phyloP scores from a whole-genome alignment of 2,888 invertebrate genomes.

The Disparrhopalites patrizii region DNA sequence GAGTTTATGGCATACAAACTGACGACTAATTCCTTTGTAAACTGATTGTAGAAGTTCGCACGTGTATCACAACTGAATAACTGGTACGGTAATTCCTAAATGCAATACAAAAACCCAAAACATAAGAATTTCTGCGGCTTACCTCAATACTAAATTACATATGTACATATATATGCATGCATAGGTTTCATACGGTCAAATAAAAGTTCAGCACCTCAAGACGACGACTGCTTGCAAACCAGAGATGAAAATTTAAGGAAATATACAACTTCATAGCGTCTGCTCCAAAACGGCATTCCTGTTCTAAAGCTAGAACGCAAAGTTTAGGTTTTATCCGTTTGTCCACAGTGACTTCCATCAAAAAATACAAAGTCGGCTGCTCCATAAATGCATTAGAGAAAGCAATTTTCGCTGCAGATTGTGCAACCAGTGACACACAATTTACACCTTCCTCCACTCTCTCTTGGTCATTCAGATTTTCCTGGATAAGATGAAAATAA shows the following conservation, averaged over 20 bases:
- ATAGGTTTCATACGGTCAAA: not conserved
- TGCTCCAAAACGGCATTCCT: conserved; percentile 26
- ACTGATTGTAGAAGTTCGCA: conserved; percentile 53
- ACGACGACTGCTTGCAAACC: conserved; percentile 20
- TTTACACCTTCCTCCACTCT: conserved; percentile 60
- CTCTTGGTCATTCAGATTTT: too few species aligned
- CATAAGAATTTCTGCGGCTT: too few species aligned
- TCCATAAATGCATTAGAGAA: conserved; percentile 56
- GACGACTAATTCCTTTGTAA: conserved; percentile 53
- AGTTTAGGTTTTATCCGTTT: conserved; percentile 50
- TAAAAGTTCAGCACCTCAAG: conserved; percentile 21
- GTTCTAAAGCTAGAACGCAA: conserved; percentile 34
- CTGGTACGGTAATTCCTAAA: conserved; percentile 52
- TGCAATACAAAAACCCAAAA: conserved; percentile 34
- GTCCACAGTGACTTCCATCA: conserved; percentile 58
- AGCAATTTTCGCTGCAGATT: conserved; percentile 57
- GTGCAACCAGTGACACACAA: conserved; percentile 59
- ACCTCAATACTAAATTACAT: too few species aligned
- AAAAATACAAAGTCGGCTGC: conserved; percentile 57
- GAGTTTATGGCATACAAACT: conserved; percentile 52
- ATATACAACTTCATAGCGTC: conserved; percentile 35
- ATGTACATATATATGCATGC: too few species aligned
- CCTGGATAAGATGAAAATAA: too few species aligned
- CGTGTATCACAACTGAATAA: conserved; percentile 51
- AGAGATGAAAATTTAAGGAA: conserved; percentile 33